Evolutionary conservation across 2,797 vertebrate species (phyloP), one percentile per base, ranked within the genome.

Genomic region (Lepus oiostolus): DNA sequence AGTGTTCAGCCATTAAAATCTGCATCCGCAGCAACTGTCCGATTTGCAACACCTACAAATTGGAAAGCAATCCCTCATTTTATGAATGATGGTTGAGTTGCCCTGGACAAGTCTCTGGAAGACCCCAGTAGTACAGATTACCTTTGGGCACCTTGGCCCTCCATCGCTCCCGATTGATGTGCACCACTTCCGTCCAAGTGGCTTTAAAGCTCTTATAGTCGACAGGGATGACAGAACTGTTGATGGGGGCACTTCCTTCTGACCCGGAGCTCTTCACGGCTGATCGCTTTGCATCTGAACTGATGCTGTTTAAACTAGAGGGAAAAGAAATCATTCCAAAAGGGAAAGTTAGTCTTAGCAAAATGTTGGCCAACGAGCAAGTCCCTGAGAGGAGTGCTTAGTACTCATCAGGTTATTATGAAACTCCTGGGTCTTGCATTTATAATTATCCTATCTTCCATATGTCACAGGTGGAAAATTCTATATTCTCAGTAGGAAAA

Each of bases 161-260:
- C 99, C 99, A 99, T 81, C 98, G 99, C 91, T 99, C 99, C 83
- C 99, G 98, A 97, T 99, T 99, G 96, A 98, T 97, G 88, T 98
- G 98, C 26, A 99, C 99, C 94, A 99, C 99, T 63, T 99, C 98
- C 1, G 98, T 99, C 99, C 99, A 99, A 16, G 98, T 99, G 94
- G 90, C 71, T 98, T 99, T 99, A 98, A 99, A 99, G 97, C 95
- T 98, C 96, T 99, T 99, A 95, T 99, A 98, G 98, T 99, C 99
- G 75, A 99, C 98, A 58, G 98, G 98, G 96, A 99, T 98, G 97
- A 99, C 98, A 32, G 99, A 99, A 96, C 98, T 99, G 97, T 98
- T 99, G 96, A 99, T 98, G 3, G 99, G 99, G 38, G 99, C 98
- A 97, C 98, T 99, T 98, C 98, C 98, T 97, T 99, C 99, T 0